A percentile compares a stretch with the other conserved stretches of the same genome.
Evolutionary conservation across 2,113 vertebrate genomes (phyloP).

Genomic region (Trachemys scripta): DNA sequence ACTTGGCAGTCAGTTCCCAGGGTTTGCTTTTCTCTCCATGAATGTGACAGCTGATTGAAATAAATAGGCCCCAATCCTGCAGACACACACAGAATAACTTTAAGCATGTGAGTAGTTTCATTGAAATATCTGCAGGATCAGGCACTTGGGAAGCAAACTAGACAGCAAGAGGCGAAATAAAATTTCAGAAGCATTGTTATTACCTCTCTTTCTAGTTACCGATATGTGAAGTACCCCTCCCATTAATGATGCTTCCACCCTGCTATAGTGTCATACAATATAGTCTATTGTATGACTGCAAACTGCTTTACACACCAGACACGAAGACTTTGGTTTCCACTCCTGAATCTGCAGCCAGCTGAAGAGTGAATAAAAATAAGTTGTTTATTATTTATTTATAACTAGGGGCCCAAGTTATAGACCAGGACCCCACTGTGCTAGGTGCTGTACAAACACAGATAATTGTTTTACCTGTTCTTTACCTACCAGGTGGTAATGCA

Average conservation of each 20-base stretch:
- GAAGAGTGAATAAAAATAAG: accelerated
- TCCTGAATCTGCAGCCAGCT: not conserved
- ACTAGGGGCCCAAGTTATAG: not conserved
- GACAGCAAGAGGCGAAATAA: slow-evolving; percentile 23
- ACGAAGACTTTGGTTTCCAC: not conserved
- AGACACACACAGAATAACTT: not conserved
- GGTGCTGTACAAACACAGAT: not conserved
- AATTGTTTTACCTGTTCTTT: not conserved
- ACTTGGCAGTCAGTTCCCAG: not conserved
- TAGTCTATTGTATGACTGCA: not conserved
- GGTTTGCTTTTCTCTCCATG: not conserved
- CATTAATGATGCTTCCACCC: accelerated
- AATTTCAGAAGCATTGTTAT: slow-evolving; percentile 13
- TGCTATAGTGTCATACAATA: not conserved
- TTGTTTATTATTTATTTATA: not conserved
- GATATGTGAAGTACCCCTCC: not conserved
- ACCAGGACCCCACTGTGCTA: not conserved
- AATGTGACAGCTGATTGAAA: not conserved
- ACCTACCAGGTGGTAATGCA: accelerated
- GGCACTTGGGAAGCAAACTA: not conserved
- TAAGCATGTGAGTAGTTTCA: not conserved
- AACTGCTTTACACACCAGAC: not conserved
- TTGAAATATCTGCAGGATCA: not conserved
- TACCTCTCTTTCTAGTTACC: not conserved
- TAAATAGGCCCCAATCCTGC: not conserved